Base-by-base conservation (phyloP, 2,113 vertebrate genomes). In the Naja naja region DNA sequence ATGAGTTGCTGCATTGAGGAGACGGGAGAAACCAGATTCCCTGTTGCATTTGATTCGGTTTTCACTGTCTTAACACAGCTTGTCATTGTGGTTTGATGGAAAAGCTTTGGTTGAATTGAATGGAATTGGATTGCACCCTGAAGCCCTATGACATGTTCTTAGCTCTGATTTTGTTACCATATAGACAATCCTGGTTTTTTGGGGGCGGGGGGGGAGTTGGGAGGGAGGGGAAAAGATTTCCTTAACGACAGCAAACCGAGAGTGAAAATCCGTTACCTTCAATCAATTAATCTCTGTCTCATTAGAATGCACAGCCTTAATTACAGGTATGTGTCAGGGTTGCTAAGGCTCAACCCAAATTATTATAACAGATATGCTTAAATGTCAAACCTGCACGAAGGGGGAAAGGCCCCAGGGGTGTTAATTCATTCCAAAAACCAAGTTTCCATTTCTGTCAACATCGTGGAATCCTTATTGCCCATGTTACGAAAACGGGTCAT, bases 311-410 rank as follows among this genome's bases (percentile, higher is more conserved):
- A 45, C 49, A 56, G 16, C 58, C 85, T 88, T 87, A 81, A 90
- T 52, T 56, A 91, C n/a, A 87, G 90, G 56, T 93, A 93, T 11
- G 22, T 91, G 94, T 49, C 92, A 87, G 16, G 58, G 81, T 91
- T 91, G 30, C 45, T 86, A 81, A 88, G 89, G 45, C 7, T 87
- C 92, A 90, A 23, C 47, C 55, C 55, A 52, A 14, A 93, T 60
- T 87, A 90, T 93, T 93, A 64, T n/a, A 90, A 86, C 74, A 64
- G 55, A 58, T 43, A 52, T 22, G 49, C n/a, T 60, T 90, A 90
- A 90, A 58, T 86, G 92, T 90, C 81, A 86, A 9, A 25, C 23
- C 10, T 64, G 88, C 81, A 22, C 9, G 54, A 87, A n/a, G 56
- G 69, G 49, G 34, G 25, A 88, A n/a, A 60, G 43, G 55, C 25